These are phyloP conservation scores for Auanema sp. DNA, from an alignment of 2,888 invertebrate species.

Conservation along the genomic window DNA sequence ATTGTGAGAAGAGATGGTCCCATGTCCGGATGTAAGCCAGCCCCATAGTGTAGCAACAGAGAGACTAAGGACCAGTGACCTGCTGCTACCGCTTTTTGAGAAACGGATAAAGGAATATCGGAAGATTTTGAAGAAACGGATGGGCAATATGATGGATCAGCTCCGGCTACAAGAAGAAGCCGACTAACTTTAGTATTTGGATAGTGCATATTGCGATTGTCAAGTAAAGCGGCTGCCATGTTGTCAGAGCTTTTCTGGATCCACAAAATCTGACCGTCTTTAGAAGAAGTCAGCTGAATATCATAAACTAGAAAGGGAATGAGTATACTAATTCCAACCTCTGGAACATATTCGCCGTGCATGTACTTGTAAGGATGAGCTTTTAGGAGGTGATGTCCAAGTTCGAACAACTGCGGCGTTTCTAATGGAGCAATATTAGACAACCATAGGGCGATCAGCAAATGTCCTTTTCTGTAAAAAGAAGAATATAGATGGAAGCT, in stretches of 20 bases:
- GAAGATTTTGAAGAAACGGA: slow-evolving; percentile 73
- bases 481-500: slow-evolving; percentile 23
- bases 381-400: slow-evolving; percentile 93
- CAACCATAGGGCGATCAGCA: slow-evolving; percentile 85
- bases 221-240: slow-evolving; percentile 14
- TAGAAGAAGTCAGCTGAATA: slow-evolving; percentile 17
- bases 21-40: slow-evolving; percentile 77
- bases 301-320: neutral
- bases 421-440: slow-evolving; percentile 83
- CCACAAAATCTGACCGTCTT: slow-evolving; percentile 23
- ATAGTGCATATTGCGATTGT: slow-evolving; percentile 20
- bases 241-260: slow-evolving; percentile 17
- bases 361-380: slow-evolving; percentile 84
- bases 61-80: slow-evolving; percentile 88
- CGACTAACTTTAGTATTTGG: slow-evolving; percentile 65
- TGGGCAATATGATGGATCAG: slow-evolving; percentile 69
- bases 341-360: slow-evolving; percentile 20
- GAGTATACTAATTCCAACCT: neutral
- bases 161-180: slow-evolving; percentile 83
- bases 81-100: slow-evolving; percentile 86
- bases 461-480: slow-evolving; percentile 78
- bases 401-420: slow-evolving; percentile 83
- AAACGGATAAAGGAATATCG: slow-evolving; percentile 71
- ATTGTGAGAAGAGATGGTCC: slow-evolving; percentile 72
- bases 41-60: slow-evolving; percentile 84